Percentiles rank a stretch among this genome's conserved stretches.
phyloP scores from a whole-genome alignment of 53 echinoderm and acorn worm genomes.

The Astropecten irregularis region DNA sequence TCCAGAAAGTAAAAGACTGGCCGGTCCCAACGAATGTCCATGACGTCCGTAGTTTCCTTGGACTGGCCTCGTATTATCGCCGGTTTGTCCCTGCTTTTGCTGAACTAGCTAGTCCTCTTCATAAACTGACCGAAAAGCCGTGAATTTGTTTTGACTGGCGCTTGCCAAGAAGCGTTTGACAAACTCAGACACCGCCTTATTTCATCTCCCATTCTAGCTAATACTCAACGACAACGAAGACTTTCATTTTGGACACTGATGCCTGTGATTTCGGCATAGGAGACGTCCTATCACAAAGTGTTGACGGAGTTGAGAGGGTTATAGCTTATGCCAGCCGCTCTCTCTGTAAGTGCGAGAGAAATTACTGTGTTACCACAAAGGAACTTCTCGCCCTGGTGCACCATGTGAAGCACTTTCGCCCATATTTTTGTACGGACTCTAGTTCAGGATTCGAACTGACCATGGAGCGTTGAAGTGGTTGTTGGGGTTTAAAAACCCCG shows the following conservation, averaged over 20 bases:
- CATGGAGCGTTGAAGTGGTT: conserved; percentile 62
- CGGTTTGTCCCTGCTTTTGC: conserved; percentile 43
- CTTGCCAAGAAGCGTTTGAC: conserved; percentile 38
- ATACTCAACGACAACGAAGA: conserved; percentile 10
- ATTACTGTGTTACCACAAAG: conserved; percentile 55
- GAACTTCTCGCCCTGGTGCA: conserved; percentile 57
- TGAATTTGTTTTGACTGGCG: conserved; percentile 46
- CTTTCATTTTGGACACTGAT: conserved; percentile 57
- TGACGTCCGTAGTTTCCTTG: conserved; percentile 43
- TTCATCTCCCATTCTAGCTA: conserved; percentile 49
- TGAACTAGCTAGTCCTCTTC: conserved; percentile 54
- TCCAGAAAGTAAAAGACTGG: conserved; percentile 32
- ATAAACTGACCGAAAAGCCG: conserved; percentile 45
- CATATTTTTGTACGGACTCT: conserved; percentile 55
- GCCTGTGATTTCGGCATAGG: conserved; percentile 66
- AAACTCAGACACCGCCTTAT: conserved; percentile 28
- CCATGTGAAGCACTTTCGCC: conserved; percentile 54
- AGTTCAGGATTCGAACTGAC: conserved; percentile 51
- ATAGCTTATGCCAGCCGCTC: conserved; percentile 45
- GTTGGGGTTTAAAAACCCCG: conserved; percentile 46
- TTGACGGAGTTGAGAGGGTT: conserved; percentile 49
- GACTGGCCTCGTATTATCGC: conserved; percentile 54
- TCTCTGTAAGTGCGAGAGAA: conserved; percentile 27
- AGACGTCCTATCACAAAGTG: conserved; percentile 31
- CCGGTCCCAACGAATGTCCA: conserved; percentile 22